Conservation (phyloP, 2,797 vertebrate genomes). For the Chelmon rostratus region DNA sequence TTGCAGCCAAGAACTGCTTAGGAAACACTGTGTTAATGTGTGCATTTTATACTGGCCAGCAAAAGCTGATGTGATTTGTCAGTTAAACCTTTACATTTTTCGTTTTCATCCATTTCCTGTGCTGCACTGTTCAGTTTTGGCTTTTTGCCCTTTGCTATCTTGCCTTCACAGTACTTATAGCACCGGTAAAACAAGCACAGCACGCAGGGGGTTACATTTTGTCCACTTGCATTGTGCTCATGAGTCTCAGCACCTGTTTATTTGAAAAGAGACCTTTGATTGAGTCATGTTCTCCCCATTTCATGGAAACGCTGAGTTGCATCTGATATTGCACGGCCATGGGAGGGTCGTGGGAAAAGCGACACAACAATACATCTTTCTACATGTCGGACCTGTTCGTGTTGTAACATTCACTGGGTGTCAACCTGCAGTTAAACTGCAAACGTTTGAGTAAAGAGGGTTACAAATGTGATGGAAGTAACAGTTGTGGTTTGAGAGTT, state of each 20-base stretch:
- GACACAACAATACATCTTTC: constrained; percentile 46
- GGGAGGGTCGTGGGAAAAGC: constrained; percentile 70
- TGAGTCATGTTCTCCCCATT: constrained; percentile 24
- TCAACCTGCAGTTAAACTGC: constrained; percentile 40
- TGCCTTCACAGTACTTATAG: background rate
- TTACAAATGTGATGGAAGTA: constrained; percentile 44
- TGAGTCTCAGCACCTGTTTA: constrained; percentile 19
- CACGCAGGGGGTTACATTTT: background rate
- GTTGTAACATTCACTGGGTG: constrained; percentile 69
- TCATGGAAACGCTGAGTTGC: constrained; percentile 41
- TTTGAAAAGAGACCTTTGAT: constrained; percentile 23
- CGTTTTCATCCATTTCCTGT: background rate
- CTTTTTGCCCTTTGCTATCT: background rate
- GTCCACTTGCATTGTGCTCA: background rate
- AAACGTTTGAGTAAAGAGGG: constrained; percentile 44
- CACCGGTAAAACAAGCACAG: background rate
- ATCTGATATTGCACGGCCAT: constrained; percentile 45
- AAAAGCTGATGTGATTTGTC: background rate
- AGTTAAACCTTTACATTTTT: background rate
- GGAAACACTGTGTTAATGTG: constrained; percentile 9
- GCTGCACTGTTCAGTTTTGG: background rate
- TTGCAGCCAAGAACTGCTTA: background rate
- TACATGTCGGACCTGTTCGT: constrained; percentile 59
- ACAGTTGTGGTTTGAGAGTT: constrained; percentile 35
- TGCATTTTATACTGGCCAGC: background rate